phyloP scores from a whole-genome alignment of 2,888 invertebrate genomes.

The Tetanocera ferruginea region DNA sequence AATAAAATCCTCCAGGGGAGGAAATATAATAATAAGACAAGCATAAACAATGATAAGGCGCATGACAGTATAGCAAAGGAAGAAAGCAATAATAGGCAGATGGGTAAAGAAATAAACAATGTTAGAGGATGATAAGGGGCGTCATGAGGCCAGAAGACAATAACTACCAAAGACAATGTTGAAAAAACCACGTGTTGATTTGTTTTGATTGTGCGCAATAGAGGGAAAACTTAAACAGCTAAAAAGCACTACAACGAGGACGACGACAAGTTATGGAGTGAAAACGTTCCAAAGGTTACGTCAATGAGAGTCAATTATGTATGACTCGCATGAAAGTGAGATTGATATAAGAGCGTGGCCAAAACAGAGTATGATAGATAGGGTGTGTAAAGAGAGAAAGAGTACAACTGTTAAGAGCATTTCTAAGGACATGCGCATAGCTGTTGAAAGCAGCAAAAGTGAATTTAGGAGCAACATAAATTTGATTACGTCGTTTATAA shows the following conservation, averaged over 20 bases:
- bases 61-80: not conserved
- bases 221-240: not conserved
- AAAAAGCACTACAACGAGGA: not conserved
- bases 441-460: too few relatives aligned
- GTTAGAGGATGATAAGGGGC: not conserved
- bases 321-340: not conserved
- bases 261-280: not conserved
- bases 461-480: too few relatives aligned
- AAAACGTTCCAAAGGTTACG: not conserved
- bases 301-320: constrained; percentile 1
- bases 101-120: not conserved
- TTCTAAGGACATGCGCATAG: not conserved
- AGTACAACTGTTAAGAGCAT: not conserved
- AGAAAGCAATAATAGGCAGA: not conserved
- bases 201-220: constrained; percentile 67
- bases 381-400: not conserved
- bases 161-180: not conserved
- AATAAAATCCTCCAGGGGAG: not conserved
- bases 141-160: not conserved
- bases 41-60: constrained; percentile 20
- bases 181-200: constrained; percentile 69
- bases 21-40: not conserved
- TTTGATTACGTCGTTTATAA: not conserved
- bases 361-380: too few relatives aligned
- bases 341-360: not conserved